Evolutionary conservation across 2,113 vertebrate genomes (phyloP).

Genomic region (Eidolon helvum): DNA sequence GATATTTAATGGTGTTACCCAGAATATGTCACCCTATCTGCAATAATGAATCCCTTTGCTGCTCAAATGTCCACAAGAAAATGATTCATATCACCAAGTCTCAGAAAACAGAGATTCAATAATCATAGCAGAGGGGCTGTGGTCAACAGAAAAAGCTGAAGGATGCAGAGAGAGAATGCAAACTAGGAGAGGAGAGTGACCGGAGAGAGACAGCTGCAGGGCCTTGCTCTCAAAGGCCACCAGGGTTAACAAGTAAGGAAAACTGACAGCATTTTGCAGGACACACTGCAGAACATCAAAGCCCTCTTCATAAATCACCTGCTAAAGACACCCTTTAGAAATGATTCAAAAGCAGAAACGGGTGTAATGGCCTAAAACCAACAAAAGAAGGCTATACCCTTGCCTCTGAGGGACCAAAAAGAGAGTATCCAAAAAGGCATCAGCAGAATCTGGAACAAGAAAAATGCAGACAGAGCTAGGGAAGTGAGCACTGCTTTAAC

Average conservation of each 20-base stretch:
- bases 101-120: not conserved
- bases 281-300: constrained; percentile 54
- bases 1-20: not conserved
- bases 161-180: not conserved
- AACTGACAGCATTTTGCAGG: constrained; percentile 1
- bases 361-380: constrained; percentile 25
- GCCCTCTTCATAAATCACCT: constrained; percentile 58
- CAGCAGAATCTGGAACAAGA: not conserved
- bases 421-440: not conserved
- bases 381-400: not conserved
- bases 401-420: not conserved
- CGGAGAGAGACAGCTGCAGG: constrained; percentile 42
- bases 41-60: not conserved
- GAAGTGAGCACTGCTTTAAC: not conserved
- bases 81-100: not conserved
- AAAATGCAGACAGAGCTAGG: not conserved
- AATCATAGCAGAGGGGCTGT: not conserved
- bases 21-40: not conserved
- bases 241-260: constrained; percentile 63
- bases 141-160: not conserved
- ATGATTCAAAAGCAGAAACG: constrained; percentile 59
- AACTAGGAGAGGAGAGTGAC: not conserved
- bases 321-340: constrained; percentile 47
- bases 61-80: not conserved
- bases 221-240: constrained; percentile 50